Base-by-base conservation (phyloP, 2,113 vertebrate genomes). In the Pseudopodoces humilis region DNA sequence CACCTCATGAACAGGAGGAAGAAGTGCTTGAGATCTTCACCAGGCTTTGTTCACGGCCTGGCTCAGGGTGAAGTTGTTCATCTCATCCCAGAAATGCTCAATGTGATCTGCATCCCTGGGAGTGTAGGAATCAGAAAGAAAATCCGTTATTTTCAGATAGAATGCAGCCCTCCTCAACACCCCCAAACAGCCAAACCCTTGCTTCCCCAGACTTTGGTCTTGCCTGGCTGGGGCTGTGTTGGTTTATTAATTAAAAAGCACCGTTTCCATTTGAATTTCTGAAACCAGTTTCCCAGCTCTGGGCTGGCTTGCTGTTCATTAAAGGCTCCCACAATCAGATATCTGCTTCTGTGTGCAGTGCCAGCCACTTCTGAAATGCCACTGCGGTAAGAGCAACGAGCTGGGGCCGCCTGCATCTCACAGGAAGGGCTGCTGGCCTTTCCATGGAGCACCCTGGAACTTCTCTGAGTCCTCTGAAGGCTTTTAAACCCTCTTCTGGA, bases 221-320 rank as follows among this genome's bases (percentile, higher is more conserved):
- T 53, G 59, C 50, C 76, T 82, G 0, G 0, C 35, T 23, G 17
- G 37, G n/a, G 30, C 14, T 53, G 28, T 50, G 50, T 17, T 86
- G 55, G 37, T 88, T 90, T n/a, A 39, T 39, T 76, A 33, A 77
- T 69, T 58, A 53, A 64, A 65, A 79, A 43, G 1, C 53, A 39
- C 31, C 68, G 74, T 95, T 96, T 95, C 93, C 70, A 85, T 94
- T 94, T 93, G 90, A 95, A 94, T 95, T 91, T 93, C 69, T 90
- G 90, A 82, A 93, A 64, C 49, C 74, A n/a, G 70, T 94, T 94
- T 95, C 84, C 87, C 7, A 41, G 72, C 0, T 20, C 9, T 68
- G 74, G 62, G 84, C 46, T 76, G 83, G 86, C 50, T 77, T 65
- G 31, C 25, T 44, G 50, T 83, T 91, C 47, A 83, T 77, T 59